Conservation (phyloP, 2,113 vertebrate genomes). For the Rallus limicola region DNA sequence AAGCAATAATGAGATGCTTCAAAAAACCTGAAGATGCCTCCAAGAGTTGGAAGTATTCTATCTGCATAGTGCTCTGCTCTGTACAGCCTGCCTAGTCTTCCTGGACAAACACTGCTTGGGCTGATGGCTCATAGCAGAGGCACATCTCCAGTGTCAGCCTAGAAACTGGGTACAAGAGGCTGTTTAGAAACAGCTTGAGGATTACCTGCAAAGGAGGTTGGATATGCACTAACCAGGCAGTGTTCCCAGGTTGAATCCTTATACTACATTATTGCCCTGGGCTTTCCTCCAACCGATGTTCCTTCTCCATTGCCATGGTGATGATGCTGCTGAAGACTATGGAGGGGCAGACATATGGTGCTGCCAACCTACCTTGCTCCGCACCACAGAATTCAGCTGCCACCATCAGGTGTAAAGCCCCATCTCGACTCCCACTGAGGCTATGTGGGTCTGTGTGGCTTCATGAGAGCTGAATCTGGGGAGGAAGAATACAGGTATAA, state of each 20-base stretch:
- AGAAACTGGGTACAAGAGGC: background rate
- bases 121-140: background rate
- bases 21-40: background rate
- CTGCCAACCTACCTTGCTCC: background rate
- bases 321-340: background rate
- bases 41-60: background rate
- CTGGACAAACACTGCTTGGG: background rate
- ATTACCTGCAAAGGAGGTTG: background rate
- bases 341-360: background rate
- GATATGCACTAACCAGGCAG: background rate
- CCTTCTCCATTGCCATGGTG: background rate
- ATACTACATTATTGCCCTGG: background rate
- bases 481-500: background rate
- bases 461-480: background rate
- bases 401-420: background rate
- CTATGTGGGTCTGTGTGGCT: background rate
- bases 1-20: background rate
- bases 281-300: background rate
- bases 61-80: background rate
- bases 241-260: background rate
- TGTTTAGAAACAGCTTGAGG: background rate
- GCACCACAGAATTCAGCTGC: background rate
- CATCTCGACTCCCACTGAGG: background rate
- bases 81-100: background rate
- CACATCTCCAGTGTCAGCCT: background rate